Conservation (phyloP, 2,797 vertebrate genomes). For the Luscinia luscinia region DNA sequence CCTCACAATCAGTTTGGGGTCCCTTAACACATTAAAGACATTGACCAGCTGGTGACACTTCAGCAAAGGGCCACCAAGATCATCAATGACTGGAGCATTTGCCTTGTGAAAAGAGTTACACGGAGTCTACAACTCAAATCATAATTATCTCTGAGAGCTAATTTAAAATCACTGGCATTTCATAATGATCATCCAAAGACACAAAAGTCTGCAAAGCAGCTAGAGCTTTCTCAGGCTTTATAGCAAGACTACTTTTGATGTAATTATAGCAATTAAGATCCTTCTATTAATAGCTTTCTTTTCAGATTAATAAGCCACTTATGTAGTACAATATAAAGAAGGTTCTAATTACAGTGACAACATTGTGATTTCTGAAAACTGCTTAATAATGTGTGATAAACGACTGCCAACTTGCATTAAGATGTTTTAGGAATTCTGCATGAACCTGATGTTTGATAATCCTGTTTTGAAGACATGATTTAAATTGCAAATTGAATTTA, state of each 20-base stretch:
- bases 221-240: constrained; percentile 5
- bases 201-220: neutral
- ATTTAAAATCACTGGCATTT: constrained; percentile 44
- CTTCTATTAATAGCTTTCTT: constrained; percentile 46
- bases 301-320: constrained; percentile 51
- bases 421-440: constrained; percentile 40
- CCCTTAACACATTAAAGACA: neutral
- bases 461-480: constrained; percentile 35
- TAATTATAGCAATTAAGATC: constrained; percentile 57
- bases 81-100: neutral
- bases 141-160: constrained; percentile 12
- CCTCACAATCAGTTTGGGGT: neutral
- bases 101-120: neutral
- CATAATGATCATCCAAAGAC: constrained; percentile 6
- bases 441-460: constrained; percentile 50
- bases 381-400: constrained; percentile 36
- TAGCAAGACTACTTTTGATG: constrained; percentile 23
- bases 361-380: constrained; percentile 54
- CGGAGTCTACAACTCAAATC: neutral
- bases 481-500: constrained; percentile 48
- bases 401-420: constrained; percentile 45
- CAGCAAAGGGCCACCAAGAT: neutral
- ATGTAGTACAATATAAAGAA: constrained; percentile 36
- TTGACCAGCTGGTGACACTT: neutral
- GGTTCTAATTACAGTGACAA: constrained; percentile 54